Conservation (phyloP, 2,888 invertebrate genomes). For the Emmelina monodactyla region DNA sequence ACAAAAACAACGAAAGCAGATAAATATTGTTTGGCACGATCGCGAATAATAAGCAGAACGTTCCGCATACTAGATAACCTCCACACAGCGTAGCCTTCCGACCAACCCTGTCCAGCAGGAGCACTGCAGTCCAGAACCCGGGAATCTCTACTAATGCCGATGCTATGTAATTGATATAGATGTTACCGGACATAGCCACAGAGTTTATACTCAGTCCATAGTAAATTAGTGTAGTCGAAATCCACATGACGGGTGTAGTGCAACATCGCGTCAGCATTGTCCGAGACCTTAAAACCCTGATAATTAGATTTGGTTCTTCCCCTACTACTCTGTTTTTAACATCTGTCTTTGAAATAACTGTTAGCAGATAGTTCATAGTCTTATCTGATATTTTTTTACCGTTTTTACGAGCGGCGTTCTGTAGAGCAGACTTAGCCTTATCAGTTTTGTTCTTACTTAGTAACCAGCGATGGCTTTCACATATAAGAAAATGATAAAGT, state of each 20-base stretch:
- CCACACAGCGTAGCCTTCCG: conserved; percentile 43
- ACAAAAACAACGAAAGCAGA: conserved; percentile 40
- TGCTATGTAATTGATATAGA: conserved; percentile 77
- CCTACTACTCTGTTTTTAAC: neutral
- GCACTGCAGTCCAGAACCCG: conserved; percentile 70
- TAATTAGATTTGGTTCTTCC: conserved; percentile 2
- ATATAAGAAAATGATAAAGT: conserved; percentile 67
- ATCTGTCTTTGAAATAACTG: neutral
- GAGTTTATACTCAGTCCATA: conserved; percentile 82
- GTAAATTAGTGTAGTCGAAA: conserved; percentile 79
- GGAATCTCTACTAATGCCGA: conserved; percentile 74
- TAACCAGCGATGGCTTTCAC: conserved; percentile 75
- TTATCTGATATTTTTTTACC: conserved; percentile 14
- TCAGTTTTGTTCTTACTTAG: conserved; percentile 66
- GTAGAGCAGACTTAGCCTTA: conserved; percentile 63
- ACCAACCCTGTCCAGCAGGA: conserved; percentile 69
- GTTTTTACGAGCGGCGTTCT: conserved; percentile 51
- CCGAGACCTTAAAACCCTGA: conserved; percentile 28
- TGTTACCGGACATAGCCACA: conserved; percentile 75
- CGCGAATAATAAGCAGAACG: conserved; percentile 60
- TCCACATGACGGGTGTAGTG: conserved; percentile 80
- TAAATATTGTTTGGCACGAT: conserved; percentile 33
- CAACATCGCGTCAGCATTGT: conserved; percentile 66
- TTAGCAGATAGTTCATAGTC: conserved; percentile 14
- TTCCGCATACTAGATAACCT: conserved; percentile 49